phyloP scores from a whole-genome alignment of 2,888 invertebrate genomes.

The Dasysyrphus albostriatus region DNA sequence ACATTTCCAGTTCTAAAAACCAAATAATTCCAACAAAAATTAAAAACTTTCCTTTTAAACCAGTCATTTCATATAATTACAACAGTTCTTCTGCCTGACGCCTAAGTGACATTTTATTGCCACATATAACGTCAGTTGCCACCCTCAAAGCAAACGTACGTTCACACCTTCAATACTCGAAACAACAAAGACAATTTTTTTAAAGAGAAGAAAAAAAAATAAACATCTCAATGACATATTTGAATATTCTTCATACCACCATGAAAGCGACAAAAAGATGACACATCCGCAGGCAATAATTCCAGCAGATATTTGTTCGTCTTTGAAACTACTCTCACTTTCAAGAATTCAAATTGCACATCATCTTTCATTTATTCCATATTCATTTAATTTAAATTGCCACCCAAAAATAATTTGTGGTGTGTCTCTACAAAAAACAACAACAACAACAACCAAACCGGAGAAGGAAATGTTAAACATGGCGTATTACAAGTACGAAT shows the following conservation, averaged over 20 bases:
- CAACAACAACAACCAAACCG: conserved; percentile 6
- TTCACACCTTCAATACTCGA: conserved; percentile 18
- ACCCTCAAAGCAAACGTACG: conserved; percentile 8
- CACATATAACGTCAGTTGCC: background rate
- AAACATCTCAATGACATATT: conserved; percentile 58
- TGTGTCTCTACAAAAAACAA: background rate
- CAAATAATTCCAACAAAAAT: too few relatives aligned
- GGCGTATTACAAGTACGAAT: conserved; percentile 34
- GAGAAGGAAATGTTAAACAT: conserved; percentile 70
- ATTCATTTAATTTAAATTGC: conserved; percentile 68
- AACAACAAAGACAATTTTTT: conserved; percentile 28
- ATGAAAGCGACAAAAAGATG: conserved; percentile 69
- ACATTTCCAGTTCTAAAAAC: too few relatives aligned
- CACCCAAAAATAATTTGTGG: conserved; percentile 51
- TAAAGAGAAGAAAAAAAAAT: conserved; percentile 9
- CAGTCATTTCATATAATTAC: background rate
- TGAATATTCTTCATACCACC: conserved; percentile 72
- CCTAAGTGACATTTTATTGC: background rate
- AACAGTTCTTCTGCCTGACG: background rate
- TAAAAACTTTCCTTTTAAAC: background rate
- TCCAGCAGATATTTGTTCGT: background rate
- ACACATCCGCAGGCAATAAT: conserved; percentile 33
- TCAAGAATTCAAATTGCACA: conserved; percentile 56
- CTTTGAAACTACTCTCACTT: conserved; percentile 6
- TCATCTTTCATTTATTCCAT: conserved; percentile 47